These are phyloP conservation scores for Timandra comae DNA, from an alignment of 2,888 invertebrate species.

Conservation along the genomic window DNA sequence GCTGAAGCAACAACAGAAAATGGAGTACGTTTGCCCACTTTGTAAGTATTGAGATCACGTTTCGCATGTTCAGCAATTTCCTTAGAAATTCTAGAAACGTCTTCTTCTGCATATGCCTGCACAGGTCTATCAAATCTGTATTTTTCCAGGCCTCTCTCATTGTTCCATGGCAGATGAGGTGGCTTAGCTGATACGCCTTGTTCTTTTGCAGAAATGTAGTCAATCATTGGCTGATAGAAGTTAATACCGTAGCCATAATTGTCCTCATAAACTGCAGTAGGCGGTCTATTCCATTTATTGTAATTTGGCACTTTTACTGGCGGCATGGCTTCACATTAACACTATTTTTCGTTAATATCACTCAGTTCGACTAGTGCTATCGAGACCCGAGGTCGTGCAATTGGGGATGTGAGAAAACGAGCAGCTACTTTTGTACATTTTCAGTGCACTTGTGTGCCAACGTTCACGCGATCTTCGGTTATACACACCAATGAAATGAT, in stretches of 20 bases:
- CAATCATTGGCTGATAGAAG: constrained; percentile 92
- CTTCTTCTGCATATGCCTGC: constrained; percentile 80
- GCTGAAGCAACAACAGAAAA: constrained; percentile 79
- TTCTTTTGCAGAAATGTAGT: constrained; percentile 85
- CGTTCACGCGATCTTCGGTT: constrained; percentile 41
- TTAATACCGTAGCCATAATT: constrained; percentile 91
- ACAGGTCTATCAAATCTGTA: constrained; percentile 81
- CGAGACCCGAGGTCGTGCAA: constrained; percentile 49
- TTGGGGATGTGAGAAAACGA: constrained; percentile 44
- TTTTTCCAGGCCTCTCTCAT: constrained; percentile 81
- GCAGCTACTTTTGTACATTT: constrained; percentile 61
- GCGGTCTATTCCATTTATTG: constrained; percentile 74
- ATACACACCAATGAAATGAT: constrained; percentile 60
- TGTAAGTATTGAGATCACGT: constrained; percentile 78
- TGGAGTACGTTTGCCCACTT: constrained; percentile 77
- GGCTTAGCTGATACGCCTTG: constrained; percentile 55
- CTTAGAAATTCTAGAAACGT: constrained; percentile 80
- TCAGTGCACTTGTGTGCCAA: constrained; percentile 56
- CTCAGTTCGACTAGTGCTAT: constrained; percentile 30
- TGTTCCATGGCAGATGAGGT: constrained; percentile 85
- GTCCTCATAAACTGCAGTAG: constrained; percentile 84
- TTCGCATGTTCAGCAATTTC: constrained; percentile 83
- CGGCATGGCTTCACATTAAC: constrained; percentile 44
- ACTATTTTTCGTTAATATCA: constrained; percentile 11
- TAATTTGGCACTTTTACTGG: constrained; percentile 63